A percentile compares a stretch with the other conserved stretches of the same genome.
These are phyloP conservation scores for Myotis davidii DNA, from an alignment of 2,113 vertebrate species.

Conservation along the genomic window DNA sequence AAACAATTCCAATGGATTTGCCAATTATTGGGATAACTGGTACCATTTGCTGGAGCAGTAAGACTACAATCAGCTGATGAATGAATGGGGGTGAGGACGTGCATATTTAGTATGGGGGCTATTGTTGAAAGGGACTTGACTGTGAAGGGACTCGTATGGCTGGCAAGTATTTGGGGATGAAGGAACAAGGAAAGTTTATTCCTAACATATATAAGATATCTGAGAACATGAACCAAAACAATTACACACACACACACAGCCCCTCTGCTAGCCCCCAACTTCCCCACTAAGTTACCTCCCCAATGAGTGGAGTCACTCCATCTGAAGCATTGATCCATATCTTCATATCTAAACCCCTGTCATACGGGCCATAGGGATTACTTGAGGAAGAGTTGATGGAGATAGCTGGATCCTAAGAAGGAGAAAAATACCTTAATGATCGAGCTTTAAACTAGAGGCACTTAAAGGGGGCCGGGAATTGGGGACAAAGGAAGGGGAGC, in stretches of 20 bases:
- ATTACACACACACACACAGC: background rate
- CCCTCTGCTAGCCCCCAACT: background rate
- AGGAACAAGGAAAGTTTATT: background rate
- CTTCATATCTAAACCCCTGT: conserved; percentile 83
- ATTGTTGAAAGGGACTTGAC: background rate
- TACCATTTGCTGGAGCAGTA: no score
- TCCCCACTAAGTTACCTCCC: conserved; percentile 87
- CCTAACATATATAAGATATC: background rate
- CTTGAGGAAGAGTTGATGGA: conserved; percentile 79
- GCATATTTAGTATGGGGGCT: background rate
- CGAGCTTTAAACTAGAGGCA: background rate
- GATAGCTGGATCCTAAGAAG: conserved; percentile 93
- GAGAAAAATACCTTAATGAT: background rate
- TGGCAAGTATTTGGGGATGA: background rate
- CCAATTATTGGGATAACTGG: background rate
- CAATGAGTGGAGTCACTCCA: conserved; percentile 86
- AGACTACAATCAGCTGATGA: background rate
- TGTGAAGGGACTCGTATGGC: background rate
- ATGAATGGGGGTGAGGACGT: background rate
- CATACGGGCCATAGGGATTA: conserved; percentile 84
- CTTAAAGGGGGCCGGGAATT: background rate
- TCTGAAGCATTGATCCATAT: conserved; percentile 92
- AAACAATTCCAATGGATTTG: background rate
- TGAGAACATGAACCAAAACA: background rate
- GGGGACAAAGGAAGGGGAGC: accelerated